These are phyloP conservation scores for Oscheius sp. DNA, from an alignment of 2,888 invertebrate genomes.

Conservation along the genomic window DNA sequence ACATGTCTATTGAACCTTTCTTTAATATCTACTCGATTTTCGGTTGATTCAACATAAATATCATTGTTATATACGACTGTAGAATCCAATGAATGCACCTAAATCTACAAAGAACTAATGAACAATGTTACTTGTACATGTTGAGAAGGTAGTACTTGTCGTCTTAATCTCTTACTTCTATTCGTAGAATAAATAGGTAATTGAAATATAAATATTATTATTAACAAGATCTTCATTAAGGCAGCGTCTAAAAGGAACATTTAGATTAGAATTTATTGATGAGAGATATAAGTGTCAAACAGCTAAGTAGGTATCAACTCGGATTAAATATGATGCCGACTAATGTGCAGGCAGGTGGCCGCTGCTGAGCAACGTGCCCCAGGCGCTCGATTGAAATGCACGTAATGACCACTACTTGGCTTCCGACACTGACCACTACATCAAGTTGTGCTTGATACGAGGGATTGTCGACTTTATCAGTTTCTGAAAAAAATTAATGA, in stretches of 20 bases:
- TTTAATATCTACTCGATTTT: slow-evolving; percentile 14
- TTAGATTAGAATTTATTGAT: not conserved
- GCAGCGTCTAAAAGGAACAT: slow-evolving; percentile 16
- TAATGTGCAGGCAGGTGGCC: slow-evolving; percentile 27
- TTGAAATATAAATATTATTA: not conserved
- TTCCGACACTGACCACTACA: slow-evolving; percentile 20
- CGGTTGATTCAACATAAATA: slow-evolving; percentile 16
- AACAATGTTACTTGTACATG: slow-evolving; percentile 40
- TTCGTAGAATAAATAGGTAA: not conserved
- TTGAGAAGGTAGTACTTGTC: slow-evolving; percentile 42
- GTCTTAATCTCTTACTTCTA: slow-evolving; percentile 22
- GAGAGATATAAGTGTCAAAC: not conserved
- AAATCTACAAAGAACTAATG: no score
- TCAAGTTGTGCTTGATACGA: no score
- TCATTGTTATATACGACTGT: slow-evolving; percentile 17
- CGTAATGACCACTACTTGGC: slow-evolving; percentile 30
- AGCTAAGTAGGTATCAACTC: slow-evolving; percentile 6
- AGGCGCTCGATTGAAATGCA: slow-evolving; percentile 24
- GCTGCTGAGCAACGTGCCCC: slow-evolving; percentile 27
- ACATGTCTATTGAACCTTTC: not conserved
- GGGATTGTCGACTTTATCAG: no score
- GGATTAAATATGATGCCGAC: slow-evolving; percentile 14
- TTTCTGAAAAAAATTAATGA: no score
- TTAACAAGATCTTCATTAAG: slow-evolving; percentile 5
- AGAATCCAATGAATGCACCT: slow-evolving; percentile 17